Evolutionary conservation across 2,113 vertebrate genomes (phyloP).

Genomic region (Pungitius pungitius): DNA sequence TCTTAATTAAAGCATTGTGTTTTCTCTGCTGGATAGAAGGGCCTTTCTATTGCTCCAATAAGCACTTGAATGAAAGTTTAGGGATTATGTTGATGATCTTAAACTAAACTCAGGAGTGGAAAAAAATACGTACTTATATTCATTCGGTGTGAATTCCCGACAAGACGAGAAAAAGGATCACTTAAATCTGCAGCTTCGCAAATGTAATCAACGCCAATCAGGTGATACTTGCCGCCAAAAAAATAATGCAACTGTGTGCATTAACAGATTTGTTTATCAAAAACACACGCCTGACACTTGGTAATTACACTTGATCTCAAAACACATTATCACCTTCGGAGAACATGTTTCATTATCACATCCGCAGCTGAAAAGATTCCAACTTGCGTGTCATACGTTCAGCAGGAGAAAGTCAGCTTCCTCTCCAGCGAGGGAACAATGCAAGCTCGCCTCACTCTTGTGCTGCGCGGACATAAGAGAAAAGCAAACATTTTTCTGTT

Average conservation of each 20-base stretch:
- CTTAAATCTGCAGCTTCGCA: conserved; percentile 10
- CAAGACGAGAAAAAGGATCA: conserved; percentile 2
- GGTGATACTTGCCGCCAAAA: conserved; percentile 26
- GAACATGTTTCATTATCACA: conserved; percentile 66
- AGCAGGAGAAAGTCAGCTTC: conserved; percentile 20
- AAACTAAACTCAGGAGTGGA: neutral
- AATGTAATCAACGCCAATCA: conserved; percentile 49
- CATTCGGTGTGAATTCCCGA: conserved; percentile 26
- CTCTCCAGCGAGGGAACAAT: conserved; percentile 47
- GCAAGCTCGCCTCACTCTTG: conserved; percentile 65
- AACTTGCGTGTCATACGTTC: conserved; percentile 26
- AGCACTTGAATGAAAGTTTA: conserved; percentile 51
- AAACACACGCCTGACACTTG: conserved; percentile 57
- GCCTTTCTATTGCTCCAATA: conserved; percentile 46
- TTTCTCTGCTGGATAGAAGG: conserved; percentile 53
- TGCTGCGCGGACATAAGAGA: conserved; percentile 78
- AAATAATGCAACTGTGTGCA: conserved; percentile 17
- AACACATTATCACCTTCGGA: conserved; percentile 54
- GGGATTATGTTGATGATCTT: conserved; percentile 30
- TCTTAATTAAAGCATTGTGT: conserved; percentile 81
- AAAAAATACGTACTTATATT: conserved; percentile 7
- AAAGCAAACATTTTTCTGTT: conserved; percentile 79
- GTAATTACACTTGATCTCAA: conserved; percentile 49
- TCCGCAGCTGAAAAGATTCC: conserved; percentile 38
- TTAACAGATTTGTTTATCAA: conserved; percentile 62